Evolutionary conservation across 2,888 invertebrate genomes (phyloP).

Genomic region (Ceraclea dissimilis): DNA sequence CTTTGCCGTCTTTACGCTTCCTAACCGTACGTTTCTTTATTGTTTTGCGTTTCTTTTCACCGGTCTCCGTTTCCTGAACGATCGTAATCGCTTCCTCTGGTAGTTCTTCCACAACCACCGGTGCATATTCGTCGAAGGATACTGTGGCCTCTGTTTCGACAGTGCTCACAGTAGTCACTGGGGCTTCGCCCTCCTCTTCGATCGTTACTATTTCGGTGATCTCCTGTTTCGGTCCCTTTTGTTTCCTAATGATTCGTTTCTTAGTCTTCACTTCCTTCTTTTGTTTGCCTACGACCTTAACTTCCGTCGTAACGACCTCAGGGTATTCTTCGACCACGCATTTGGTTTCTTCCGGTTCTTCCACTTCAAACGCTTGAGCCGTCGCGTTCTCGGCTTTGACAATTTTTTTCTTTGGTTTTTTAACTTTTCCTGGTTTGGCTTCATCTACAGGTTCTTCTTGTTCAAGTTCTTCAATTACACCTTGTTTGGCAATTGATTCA

Average conservation of each 20-base stretch:
- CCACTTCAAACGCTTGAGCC: conserved; percentile 27
- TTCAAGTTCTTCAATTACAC: not conserved
- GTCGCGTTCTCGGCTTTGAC: conserved; percentile 32
- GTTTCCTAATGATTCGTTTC: conserved; percentile 30
- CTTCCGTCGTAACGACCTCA: conserved; percentile 30
- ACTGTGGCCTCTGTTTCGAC: conserved; percentile 25
- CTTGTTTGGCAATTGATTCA: not conserved
- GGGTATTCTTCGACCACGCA: conserved; percentile 20
- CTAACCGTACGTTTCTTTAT: conserved; percentile 30
- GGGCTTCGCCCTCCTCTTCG: conserved; percentile 22
- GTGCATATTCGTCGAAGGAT: conserved; percentile 27
- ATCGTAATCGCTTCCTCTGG: conserved; percentile 34
- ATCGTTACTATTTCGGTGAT: conserved; percentile 33
- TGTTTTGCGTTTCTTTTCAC: conserved; percentile 34
- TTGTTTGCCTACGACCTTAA: conserved; percentile 25
- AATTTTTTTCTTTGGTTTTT: conserved; percentile 31
- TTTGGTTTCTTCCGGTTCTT: not conserved
- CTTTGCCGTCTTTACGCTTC: conserved; percentile 29
- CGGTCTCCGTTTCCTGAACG: conserved; percentile 33
- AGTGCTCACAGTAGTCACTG: conserved; percentile 10
- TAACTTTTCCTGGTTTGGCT: conserved; percentile 8
- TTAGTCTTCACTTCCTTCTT: conserved; percentile 31
- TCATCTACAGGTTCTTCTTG: conserved; percentile 18
- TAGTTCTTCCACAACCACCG: conserved; percentile 27
- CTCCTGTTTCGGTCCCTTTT: conserved; percentile 29